Evolutionary conservation across 2,113 vertebrate genomes (phyloP), one percentile per base, ranked within the genome.

Genomic region (Rallus limicola): DNA sequence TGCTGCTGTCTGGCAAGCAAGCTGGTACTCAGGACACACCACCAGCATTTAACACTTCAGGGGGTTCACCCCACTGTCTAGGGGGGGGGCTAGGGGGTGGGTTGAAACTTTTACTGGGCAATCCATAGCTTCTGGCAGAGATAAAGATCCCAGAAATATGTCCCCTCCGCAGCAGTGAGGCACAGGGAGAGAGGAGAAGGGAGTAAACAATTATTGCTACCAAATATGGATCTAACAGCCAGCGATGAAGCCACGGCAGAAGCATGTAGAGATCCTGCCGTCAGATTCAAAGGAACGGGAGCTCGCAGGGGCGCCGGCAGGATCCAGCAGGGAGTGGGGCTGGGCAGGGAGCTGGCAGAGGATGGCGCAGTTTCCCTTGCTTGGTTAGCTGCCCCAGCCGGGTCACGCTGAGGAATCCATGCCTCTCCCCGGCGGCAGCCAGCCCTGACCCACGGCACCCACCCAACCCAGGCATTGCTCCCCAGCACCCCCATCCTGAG

Each of bases 151-250:
- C 26, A 52, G 72, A 97, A 86, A 38, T 74, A 91, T 80, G 79
- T 55, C 53, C 91, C 82, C 91, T 95, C 68, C 90, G 58, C 24
- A 74, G 88, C 88, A 78, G 77, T 5, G 5, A 90, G 62, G 68
- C 75, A 18, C 14, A 0, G 26, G 29, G 75, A 78, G 70, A 80
- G 80, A 83, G 78, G 48, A 75, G 69, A 95, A 82, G 21, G 38
- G 82, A 91, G 92, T 96, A 96, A 96, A 96, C 96, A 96, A 91
- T 91, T 88, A 94, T 92, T 90, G 81, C 95, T 97, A 97, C 97
- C 97, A 97, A 97, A 97, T 97, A 97, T 97, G 97, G 97, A 50
- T 95, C 93, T 82, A 90, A 93, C 42, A 86, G 92, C 40, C 82
- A 88, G 96, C 86, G 86, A 95, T 96, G 96, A 97, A 96, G 88